A percentile compares a stretch with the other conserved stretches of the same genome.
Conservation (phyloP, 1,140 invertebrate species). For the Trichonephila clavipes region DNA sequence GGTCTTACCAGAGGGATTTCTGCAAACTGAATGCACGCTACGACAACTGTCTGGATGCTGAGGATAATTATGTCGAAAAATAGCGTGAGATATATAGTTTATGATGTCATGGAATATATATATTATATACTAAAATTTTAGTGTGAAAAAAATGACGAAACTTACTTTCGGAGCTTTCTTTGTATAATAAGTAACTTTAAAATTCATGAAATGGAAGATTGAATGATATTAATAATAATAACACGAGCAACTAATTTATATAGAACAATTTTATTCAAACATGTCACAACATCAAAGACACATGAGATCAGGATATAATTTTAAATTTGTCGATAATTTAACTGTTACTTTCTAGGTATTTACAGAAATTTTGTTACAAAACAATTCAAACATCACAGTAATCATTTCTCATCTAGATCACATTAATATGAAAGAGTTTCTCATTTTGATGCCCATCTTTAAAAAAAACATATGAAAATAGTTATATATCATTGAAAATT, state of each 20-base stretch:
- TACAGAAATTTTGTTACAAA: neutral
- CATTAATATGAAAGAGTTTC: neutral
- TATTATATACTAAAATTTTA: no score
- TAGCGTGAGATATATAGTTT: no score
- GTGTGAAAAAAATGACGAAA: no score
- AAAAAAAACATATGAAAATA: neutral
- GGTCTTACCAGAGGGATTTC: no score
- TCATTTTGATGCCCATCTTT: neutral
- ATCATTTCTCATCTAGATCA: neutral
- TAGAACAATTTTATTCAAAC: slow-evolving; percentile 15
- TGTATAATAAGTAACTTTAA: no score
- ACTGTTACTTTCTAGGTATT: neutral
- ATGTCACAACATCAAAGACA: neutral
- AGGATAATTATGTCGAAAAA: no score
- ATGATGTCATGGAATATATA: no score
- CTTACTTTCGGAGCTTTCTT: no score
- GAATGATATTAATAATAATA: no score
- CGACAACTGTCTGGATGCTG: no score
- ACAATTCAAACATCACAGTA: neutral
- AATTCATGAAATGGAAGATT: no score
- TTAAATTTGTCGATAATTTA: neutral
- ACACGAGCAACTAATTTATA: neutral
- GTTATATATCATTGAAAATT: neutral
- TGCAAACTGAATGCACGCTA: no score
- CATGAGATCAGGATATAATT: slow-evolving; percentile 27